Evolutionary conservation across 2,888 invertebrate genomes (phyloP).

Genomic region (Apamea epomidion): DNA sequence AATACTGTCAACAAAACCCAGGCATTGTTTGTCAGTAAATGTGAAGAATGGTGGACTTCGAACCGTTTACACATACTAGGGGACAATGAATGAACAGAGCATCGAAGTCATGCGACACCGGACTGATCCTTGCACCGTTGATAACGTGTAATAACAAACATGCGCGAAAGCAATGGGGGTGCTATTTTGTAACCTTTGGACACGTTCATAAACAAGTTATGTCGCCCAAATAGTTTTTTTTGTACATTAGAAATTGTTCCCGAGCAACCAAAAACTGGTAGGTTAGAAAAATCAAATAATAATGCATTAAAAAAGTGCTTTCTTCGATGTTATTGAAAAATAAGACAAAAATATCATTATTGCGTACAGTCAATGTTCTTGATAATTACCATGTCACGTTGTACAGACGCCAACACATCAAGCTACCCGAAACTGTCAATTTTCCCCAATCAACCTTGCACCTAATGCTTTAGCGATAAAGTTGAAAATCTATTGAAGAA

Average conservation of each 20-base stretch:
- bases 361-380: neutral
- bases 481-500: no score
- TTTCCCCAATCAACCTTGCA: no score
- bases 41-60: slow-evolving; percentile 72
- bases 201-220: neutral
- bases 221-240: neutral
- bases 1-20: slow-evolving; percentile 58
- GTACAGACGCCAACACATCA: no score
- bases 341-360: neutral
- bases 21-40: slow-evolving; percentile 62
- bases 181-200: slow-evolving; percentile 25
- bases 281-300: neutral
- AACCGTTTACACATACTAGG: slow-evolving; percentile 63
- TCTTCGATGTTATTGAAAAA: neutral
- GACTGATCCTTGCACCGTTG: slow-evolving; percentile 69
- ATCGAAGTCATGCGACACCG: slow-evolving; percentile 65
- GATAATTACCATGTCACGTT: no score
- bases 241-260: neutral
- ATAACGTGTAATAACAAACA: slow-evolving; percentile 59
- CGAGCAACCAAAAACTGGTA: neutral
- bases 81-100: slow-evolving; percentile 66
- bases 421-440: no score
- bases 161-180: slow-evolving; percentile 35
- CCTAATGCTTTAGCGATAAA: no score
- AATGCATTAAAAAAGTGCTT: neutral